Base-by-base conservation (phyloP, 2,888 invertebrate genomes). In the Synergus umbraculus region DNA sequence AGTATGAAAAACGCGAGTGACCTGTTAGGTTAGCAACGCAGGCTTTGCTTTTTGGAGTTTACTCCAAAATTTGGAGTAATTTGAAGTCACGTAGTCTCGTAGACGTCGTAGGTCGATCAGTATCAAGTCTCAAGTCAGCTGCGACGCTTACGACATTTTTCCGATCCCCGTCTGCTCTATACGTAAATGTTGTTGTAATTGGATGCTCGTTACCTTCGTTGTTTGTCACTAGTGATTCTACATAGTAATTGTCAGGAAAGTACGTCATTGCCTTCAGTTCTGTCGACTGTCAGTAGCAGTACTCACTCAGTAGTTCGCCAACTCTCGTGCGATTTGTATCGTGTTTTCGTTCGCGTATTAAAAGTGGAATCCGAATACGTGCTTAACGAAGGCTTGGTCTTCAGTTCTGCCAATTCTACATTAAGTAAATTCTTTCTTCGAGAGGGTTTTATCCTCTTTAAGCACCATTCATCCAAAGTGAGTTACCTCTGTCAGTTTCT, bases 401-500 rank as follows among this genome's bases (percentile, higher is more conserved):
- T 49, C 7, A 9, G 49, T 54, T 37, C 15, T 29, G 29, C 29
- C 29, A 29, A 29, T 29, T 29, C 3, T 29, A 29, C 29, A 29
- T 29, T 3, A 29, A 29, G 41, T n/a, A 15, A 10, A 73, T 49
- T 60, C 69, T 49, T 49, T 46, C n/a, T 49, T 69, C 29, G 29
- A 9, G 13, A 15, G 13, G 9, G 46, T 37, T 69, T 49, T 29
- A 49, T 49, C 4, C 29, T 7, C 37, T 29, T 29, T 46, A 69
- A 54, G 73, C 73, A 73, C 73, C 49, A 73, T 73, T 73, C 37
- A 10, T 54, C 37, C 49, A 37, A 73, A 49, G 73, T 73, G n/a
- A 29, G 49, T 37, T 29, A 4, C 13, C 46, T 44, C 46, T 44
- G 22, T 18, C 65, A 41, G 43, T 66, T 60, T n/a, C 18, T 43